Evolutionary conservation across 2,113 vertebrate genomes (phyloP).

Genomic region (Passer montanus): DNA sequence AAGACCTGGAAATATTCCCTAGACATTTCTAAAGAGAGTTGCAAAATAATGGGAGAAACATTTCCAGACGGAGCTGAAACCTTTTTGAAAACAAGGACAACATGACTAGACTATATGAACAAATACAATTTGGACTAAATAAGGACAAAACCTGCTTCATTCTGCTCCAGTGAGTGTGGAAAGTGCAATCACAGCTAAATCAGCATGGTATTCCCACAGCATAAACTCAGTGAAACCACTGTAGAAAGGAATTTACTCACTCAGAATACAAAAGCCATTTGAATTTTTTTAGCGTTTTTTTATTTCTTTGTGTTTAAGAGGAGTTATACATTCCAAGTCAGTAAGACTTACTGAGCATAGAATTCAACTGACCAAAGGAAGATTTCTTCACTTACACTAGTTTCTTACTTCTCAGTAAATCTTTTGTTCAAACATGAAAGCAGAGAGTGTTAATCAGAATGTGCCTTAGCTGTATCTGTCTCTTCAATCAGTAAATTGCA

Average conservation of each 20-base stretch:
- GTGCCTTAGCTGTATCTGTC: not conserved
- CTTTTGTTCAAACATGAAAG: not conserved
- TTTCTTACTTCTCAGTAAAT: not conserved
- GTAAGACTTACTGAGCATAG: not conserved
- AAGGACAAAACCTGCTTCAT: constrained; percentile 11
- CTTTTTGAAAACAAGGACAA: constrained; percentile 22
- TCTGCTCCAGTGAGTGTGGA: not conserved
- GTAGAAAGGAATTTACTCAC: not conserved
- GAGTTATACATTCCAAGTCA: not conserved
- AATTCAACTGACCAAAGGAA: not conserved
- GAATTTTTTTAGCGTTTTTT: not conserved
- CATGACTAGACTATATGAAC: constrained; percentile 5
- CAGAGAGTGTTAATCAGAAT: constrained; percentile 1
- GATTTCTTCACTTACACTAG: not conserved
- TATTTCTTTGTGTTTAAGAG: not conserved
- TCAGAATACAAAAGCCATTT: not conserved
- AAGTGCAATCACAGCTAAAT: constrained; percentile 32
- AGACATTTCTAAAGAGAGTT: constrained; percentile 28
- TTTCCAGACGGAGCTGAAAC: constrained; percentile 14
- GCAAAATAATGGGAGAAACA: constrained; percentile 14
- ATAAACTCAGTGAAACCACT: not conserved
- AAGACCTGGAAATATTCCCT: constrained; percentile 20
- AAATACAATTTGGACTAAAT: constrained; percentile 23
- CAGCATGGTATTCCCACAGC: not conserved
- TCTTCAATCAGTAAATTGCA: constrained; percentile 31